Evolutionary conservation across 1,140 invertebrate genomes (phyloP).

Genomic region (Apis dorsata): DNA sequence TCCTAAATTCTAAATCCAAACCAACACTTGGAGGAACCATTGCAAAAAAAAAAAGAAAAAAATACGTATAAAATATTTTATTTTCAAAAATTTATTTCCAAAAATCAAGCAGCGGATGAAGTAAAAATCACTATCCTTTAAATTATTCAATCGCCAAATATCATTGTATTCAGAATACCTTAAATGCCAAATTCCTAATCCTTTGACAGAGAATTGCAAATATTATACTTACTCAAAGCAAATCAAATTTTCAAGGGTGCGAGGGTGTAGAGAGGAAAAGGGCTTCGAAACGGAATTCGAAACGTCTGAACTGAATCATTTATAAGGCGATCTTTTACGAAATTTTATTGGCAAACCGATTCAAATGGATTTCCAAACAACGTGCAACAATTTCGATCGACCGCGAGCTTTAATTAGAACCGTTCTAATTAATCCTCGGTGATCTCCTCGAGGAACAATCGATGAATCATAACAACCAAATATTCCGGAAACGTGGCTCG

Average conservation of each 20-base stretch:
- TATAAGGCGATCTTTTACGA: neutral
- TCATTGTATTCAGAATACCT: too few species aligned
- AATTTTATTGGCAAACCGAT: neutral
- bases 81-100: neutral
- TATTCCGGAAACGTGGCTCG: conserved; percentile 17
- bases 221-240: neutral
- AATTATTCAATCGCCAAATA: too few species aligned
- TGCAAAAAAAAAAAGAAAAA: neutral
- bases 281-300: neutral
- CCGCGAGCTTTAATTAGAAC: neutral
- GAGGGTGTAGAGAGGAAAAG: neutral
- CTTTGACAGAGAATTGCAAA: neutral
- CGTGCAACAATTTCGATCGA: neutral
- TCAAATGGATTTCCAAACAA: neutral
- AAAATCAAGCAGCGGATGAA: neutral
- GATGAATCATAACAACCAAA: neutral
- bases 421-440: conserved; percentile 3
- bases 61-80: neutral
- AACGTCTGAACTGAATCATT: neutral
- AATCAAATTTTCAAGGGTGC: neutral
- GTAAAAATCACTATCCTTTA: too few species aligned
- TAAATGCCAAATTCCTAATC: neutral
- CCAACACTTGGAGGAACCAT: neutral
- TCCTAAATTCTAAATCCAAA: neutral
- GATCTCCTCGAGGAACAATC: conserved; percentile 16